Conservation (phyloP, 2,888 invertebrate species). For the Lottia scabra region DNA sequence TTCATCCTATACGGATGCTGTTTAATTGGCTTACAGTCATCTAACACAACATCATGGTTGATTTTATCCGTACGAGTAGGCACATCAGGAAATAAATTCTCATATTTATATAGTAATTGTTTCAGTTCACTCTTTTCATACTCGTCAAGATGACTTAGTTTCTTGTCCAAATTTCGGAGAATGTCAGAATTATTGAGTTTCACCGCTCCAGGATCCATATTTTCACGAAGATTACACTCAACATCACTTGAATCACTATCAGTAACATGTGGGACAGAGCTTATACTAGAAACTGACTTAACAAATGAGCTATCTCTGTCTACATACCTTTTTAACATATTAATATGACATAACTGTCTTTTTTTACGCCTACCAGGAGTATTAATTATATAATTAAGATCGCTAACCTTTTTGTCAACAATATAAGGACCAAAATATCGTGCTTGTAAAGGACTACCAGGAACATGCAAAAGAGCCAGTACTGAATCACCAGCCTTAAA, state of each 20-base stretch:
- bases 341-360: slow-evolving; percentile 10
- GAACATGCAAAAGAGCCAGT: background rate
- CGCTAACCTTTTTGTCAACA: background rate
- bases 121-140: background rate
- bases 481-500: slow-evolving; percentile 15
- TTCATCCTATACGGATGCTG: slow-evolving; percentile 20
- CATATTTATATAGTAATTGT: slow-evolving; percentile 4
- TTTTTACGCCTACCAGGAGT: slow-evolving; percentile 8
- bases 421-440: slow-evolving; percentile 12
- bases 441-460: background rate
- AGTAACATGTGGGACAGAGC: too few species aligned
- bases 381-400: slow-evolving; percentile 5
- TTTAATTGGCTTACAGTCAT: slow-evolving; percentile 17
- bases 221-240: too few species aligned
- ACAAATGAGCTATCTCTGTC: background rate
- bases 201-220: too few species aligned
- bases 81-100: slow-evolving; percentile 15
- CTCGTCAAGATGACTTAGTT: background rate
- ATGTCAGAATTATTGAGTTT: too few species aligned
- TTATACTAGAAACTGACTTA: too few species aligned
- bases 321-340: slow-evolving; percentile 13
- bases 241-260: too few species aligned
- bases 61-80: slow-evolving; percentile 9
- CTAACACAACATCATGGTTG: slow-evolving; percentile 20
- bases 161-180: background rate